Percentiles rank a stretch among this genome's conserved stretches.
Evolutionary conservation across 2,113 vertebrate species (phyloP).

Genomic region (Oostethus manadensis): DNA sequence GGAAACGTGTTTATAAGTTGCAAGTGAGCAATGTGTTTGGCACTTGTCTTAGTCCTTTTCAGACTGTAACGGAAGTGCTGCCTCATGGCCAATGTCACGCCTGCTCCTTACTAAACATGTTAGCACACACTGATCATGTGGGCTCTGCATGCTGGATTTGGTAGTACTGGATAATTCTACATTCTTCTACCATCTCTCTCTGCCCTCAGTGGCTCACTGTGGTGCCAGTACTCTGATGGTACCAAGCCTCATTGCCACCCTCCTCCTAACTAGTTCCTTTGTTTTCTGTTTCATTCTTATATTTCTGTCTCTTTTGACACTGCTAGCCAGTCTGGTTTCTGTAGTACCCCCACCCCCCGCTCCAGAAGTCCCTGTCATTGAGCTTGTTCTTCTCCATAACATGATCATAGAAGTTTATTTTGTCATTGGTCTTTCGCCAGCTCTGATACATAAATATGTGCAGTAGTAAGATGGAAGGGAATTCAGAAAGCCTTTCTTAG

Average conservation of each 20-base stretch:
- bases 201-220: constrained; percentile 16
- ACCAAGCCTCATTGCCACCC: constrained; percentile 50
- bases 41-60: too few species aligned
- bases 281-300: constrained; percentile 43
- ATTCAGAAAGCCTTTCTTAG: neutral
- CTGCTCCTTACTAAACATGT: too few species aligned
- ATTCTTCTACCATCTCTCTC: neutral
- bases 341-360: neutral
- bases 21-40: too few species aligned
- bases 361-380: constrained; percentile 14
- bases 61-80: too few species aligned
- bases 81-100: too few species aligned
- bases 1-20: too few species aligned
- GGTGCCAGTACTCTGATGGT: constrained; percentile 53
- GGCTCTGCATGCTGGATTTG: too few species aligned
- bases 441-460: neutral
- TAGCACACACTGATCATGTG: too few species aligned
- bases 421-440: neutral
- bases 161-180: neutral
- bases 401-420: neutral
- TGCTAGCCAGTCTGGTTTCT: constrained; percentile 4
- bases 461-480: neutral
- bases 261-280: constrained; percentile 43
- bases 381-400: constrained; percentile 2
- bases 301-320: constrained; percentile 13